Evolutionary conservation across 2,888 invertebrate species (phyloP).

Genomic region (Hemithea aestivaria): DNA sequence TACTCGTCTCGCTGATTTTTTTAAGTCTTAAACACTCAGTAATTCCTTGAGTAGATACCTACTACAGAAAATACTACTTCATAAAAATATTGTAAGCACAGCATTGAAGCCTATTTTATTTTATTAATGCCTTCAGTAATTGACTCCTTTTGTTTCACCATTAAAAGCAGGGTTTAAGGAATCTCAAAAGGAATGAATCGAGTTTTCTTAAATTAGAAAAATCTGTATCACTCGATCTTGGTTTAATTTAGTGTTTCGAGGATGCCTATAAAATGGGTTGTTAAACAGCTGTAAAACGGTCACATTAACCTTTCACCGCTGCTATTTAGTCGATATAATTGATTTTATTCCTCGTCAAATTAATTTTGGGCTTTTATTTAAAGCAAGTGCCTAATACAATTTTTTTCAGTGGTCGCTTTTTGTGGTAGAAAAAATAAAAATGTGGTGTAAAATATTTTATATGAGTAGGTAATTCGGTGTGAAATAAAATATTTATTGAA

Average conservation of each 20-base stretch:
- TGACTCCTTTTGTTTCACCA: no score
- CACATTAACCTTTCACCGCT: conserved; percentile 64
- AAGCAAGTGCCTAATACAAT: not conserved
- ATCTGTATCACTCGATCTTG: conserved; percentile 38
- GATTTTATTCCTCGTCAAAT: conserved; percentile 46
- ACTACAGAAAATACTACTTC: no score
- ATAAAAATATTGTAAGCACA: no score
- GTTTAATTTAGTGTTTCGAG: conserved; percentile 63
- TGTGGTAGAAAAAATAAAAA: no score
- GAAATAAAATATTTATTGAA: no score
- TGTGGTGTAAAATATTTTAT: no score
- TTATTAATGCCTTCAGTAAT: not conserved
- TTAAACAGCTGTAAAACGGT: conserved; percentile 60
- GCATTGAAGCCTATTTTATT: no score
- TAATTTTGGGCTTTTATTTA: conserved; percentile 32
- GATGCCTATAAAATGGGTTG: conserved; percentile 53
- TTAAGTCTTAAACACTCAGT: no score
- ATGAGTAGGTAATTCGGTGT: no score
- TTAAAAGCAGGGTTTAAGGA: not conserved
- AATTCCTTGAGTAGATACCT: no score
- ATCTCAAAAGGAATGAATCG: not conserved
- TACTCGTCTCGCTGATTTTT: no score
- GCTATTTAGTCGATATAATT: conserved; percentile 57
- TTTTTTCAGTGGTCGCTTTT: no score
- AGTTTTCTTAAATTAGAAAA: conserved; percentile 16